Evolutionary conservation across 2,888 invertebrate genomes (phyloP).

Genomic region (Tipula unca): DNA sequence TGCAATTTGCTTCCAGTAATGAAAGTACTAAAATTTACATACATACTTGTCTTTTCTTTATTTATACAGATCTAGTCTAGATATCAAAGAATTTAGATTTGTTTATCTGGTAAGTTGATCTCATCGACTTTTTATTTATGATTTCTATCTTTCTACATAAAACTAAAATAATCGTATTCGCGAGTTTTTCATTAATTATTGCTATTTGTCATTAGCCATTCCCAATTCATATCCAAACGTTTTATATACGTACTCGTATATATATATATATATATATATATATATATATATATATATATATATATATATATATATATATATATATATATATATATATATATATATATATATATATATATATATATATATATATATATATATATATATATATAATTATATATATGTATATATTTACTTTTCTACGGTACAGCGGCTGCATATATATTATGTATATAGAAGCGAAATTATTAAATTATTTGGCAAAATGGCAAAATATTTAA

Average conservation of each 20-base stretch:
- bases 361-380: too few species aligned
- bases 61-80: not conserved
- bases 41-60: not conserved
- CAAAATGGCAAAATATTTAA: not conserved
- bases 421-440: not conserved
- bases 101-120: not conserved
- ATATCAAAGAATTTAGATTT: not conserved
- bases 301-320: too few species aligned
- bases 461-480: not conserved
- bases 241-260: too few species aligned
- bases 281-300: too few species aligned
- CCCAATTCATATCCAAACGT: not conserved
- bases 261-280: too few species aligned
- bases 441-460: too few species aligned
- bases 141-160: not conserved
- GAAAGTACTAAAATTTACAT: not conserved
- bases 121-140: not conserved
- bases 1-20: not conserved
- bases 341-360: too few species aligned
- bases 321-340: too few species aligned
- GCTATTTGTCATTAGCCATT: not conserved
- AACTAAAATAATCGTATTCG: not conserved
- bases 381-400: too few species aligned
- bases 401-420: too few species aligned
- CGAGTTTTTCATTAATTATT: not conserved